phyloP scores from a whole-genome alignment of 2,888 invertebrate genomes.

The Acanthosepion esculentum region DNA sequence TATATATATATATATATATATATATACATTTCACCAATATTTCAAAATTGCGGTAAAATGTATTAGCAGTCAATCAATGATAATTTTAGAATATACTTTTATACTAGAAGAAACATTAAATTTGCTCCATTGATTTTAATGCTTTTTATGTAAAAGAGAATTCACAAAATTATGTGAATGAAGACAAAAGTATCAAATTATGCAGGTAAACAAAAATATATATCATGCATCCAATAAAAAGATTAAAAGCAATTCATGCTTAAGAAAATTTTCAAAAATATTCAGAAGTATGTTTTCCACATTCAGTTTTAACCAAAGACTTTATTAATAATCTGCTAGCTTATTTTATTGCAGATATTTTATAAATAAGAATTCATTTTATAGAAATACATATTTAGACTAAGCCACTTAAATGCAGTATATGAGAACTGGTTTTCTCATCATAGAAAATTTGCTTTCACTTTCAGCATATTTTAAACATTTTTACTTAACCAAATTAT shows the following conservation, averaged over 20 bases:
- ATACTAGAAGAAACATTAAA: background rate
- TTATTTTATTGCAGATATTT: background rate
- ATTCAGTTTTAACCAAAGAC: background rate
- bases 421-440: background rate
- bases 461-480: background rate
- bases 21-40: background rate
- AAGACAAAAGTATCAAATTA: background rate
- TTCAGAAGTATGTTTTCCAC: background rate
- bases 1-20: too few relatives aligned
- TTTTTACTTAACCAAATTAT: background rate
- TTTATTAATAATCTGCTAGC: background rate
- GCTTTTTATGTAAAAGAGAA: background rate
- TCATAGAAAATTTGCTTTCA: background rate
- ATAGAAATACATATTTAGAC: background rate
- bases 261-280: background rate
- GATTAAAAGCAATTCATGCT: background rate
- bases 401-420: background rate
- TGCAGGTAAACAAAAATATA: slow-evolving; percentile 25
- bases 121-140: background rate
- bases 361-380: background rate
- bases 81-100: background rate
- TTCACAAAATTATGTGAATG: background rate
- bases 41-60: background rate
- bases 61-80: background rate
- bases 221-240: slow-evolving; percentile 33